A percentile compares a stretch with the other conserved stretches of the same genome.
Conservation (phyloP, 2,888 invertebrate species). For the Pristionchus arcanus region DNA sequence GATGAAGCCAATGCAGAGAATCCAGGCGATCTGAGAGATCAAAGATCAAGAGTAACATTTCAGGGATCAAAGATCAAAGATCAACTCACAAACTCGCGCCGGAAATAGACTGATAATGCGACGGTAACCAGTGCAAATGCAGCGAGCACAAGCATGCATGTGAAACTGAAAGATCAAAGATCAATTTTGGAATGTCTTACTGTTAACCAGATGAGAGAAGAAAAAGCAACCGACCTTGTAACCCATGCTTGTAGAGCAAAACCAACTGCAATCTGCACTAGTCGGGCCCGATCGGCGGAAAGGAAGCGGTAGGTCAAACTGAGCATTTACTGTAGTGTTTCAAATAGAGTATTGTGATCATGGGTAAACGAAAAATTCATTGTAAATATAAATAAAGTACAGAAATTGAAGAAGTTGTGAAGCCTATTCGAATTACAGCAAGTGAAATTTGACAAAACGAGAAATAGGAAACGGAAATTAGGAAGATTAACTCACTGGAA, state of each 20-base stretch:
- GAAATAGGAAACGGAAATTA: not conserved
- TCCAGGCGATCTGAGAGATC: slow-evolving; percentile 42
- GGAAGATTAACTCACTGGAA: slow-evolving; percentile 29
- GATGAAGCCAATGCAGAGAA: slow-evolving; percentile 36
- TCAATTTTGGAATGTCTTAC: not conserved
- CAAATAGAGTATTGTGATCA: not conserved
- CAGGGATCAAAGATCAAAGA: slow-evolving; percentile 7
- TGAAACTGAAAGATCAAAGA: slow-evolving; percentile 36
- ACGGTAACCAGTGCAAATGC: not conserved
- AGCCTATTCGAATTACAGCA: too few relatives aligned
- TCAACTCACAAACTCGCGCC: slow-evolving; percentile 14
- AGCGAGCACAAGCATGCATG: not conserved
- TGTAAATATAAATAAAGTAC: not conserved
- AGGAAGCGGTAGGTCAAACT: not conserved
- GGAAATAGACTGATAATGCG: not conserved
- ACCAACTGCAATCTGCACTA: slow-evolving; percentile 10
- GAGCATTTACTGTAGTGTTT: not conserved
- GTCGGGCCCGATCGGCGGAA: not conserved
- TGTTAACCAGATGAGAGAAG: not conserved
- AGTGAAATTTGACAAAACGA: not conserved
- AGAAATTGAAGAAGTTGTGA: too few relatives aligned
- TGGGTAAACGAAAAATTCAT: not conserved
- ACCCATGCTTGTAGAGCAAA: not conserved
- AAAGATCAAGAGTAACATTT: not conserved
- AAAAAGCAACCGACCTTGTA: not conserved